These are phyloP conservation scores for Coelogynopora nodosa DNA, from an alignment of 2,888 invertebrate genomes.

Conservation along the genomic window DNA sequence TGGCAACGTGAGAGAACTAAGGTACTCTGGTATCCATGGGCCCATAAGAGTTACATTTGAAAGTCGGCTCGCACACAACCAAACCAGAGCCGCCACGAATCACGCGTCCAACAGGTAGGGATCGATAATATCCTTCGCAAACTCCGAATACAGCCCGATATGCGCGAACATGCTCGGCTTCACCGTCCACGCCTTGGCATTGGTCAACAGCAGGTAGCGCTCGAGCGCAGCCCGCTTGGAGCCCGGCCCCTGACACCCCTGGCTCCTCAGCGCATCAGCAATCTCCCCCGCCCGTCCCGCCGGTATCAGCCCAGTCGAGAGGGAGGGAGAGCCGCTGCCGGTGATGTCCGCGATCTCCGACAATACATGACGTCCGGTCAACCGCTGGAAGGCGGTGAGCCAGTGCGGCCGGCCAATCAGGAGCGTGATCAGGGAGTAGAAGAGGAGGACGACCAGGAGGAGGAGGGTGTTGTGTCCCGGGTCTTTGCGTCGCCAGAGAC, in stretches of 20 bases:
- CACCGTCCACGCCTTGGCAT: background rate
- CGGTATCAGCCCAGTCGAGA: background rate
- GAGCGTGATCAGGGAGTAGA: background rate
- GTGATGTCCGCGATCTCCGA: background rate
- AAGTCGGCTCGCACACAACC: too few species aligned
- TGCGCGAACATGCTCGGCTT: constrained; percentile 32
- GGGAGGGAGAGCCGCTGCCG: background rate
- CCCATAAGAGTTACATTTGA: too few species aligned
- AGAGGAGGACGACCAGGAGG: background rate
- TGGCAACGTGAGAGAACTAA: too few species aligned
- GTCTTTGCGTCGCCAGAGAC: background rate
- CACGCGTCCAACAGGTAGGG: constrained; percentile 24
- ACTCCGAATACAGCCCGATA: constrained; percentile 39
- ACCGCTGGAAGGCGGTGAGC: background rate
- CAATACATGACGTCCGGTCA: background rate
- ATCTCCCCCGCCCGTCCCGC: background rate
- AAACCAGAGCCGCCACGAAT: too few species aligned
- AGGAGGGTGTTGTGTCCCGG: background rate
- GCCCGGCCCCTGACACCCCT: background rate
- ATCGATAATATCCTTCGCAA: constrained; percentile 32
- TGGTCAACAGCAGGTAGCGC: background rate
- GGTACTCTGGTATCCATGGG: too few species aligned
- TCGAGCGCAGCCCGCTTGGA: background rate
- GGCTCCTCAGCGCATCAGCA: background rate
- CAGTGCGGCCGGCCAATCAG: constrained; percentile 39